Percentiles rank a stretch among this genome's conserved stretches.
Conservation (phyloP, 2,113 vertebrate genomes). For the Oplegnathus fasciatus region DNA sequence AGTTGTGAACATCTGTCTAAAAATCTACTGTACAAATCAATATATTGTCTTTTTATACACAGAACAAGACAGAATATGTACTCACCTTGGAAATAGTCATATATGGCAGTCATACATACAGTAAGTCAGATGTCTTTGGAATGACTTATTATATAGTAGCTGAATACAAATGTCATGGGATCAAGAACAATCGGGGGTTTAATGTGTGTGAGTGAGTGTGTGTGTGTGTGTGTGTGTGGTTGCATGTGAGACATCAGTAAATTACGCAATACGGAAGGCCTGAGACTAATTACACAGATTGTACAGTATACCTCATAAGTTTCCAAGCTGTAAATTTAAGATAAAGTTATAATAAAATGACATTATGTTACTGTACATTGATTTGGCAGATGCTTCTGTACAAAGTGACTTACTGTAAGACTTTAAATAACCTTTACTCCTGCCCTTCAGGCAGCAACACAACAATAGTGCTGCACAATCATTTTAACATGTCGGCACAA, state of each 20-base stretch:
- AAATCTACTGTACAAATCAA: neutral
- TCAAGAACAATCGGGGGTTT: neutral
- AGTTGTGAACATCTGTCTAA: too few species aligned
- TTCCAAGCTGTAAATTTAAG: neutral
- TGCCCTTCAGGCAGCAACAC: too few species aligned
- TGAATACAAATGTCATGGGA: neutral
- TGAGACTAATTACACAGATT: neutral
- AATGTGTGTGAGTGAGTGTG: neutral
- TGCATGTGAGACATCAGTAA: neutral
- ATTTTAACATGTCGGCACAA: too few species aligned
- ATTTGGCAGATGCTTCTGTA: neutral
- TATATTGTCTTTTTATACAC: neutral
- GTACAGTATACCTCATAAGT: neutral
- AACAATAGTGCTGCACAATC: too few species aligned
- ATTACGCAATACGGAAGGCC: neutral
- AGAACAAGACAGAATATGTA: neutral
- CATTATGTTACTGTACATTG: neutral
- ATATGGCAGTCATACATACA: neutral
- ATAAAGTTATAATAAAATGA: neutral
- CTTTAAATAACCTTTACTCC: too few species aligned
- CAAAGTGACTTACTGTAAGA: too few species aligned
- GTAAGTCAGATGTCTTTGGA: neutral
- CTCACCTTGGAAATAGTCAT: neutral
- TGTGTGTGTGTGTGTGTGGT: neutral
- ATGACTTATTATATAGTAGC: neutral